Conservation (phyloP, 2,113 vertebrate species). For the Tragelaphus strepsiceros region DNA sequence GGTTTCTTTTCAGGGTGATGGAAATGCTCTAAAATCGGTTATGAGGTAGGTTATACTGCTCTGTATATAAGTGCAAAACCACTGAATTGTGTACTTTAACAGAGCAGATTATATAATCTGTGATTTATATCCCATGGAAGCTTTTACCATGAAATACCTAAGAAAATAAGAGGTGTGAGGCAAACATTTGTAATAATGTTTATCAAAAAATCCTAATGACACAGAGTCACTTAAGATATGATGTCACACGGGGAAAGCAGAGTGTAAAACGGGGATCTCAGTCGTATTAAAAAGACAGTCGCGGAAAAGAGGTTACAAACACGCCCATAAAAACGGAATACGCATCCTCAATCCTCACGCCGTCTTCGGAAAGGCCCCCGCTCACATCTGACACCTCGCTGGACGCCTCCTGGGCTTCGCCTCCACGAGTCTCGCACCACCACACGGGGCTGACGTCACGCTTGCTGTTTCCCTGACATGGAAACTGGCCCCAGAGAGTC, state of each 20-base stretch:
- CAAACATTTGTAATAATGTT: not conserved
- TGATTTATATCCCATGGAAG: not conserved
- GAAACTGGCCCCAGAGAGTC: not conserved
- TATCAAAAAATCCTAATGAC: not conserved
- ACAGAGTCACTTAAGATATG: not conserved
- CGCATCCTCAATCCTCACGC: not conserved
- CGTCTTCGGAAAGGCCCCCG: not conserved
- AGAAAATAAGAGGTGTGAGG: not conserved
- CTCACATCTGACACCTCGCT: not conserved
- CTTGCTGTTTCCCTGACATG: not conserved
- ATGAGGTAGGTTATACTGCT: not conserved
- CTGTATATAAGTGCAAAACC: not conserved
- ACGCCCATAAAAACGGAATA: not conserved
- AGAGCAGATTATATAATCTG: not conserved
- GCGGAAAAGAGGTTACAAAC: not conserved
- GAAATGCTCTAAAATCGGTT: not conserved
- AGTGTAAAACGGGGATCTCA: not conserved
- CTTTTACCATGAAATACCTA: not conserved
- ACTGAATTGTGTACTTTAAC: not conserved
- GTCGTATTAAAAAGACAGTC: not conserved
- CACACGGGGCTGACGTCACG: not conserved
- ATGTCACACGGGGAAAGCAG: not conserved
- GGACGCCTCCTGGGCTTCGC: not conserved
- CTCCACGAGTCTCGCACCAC: not conserved
- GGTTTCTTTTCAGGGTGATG: not conserved